A percentile compares a stretch with the other conserved stretches of the same genome.
Conservation (phyloP, 2,797 vertebrate genomes). For the Artibeus lituratus region DNA sequence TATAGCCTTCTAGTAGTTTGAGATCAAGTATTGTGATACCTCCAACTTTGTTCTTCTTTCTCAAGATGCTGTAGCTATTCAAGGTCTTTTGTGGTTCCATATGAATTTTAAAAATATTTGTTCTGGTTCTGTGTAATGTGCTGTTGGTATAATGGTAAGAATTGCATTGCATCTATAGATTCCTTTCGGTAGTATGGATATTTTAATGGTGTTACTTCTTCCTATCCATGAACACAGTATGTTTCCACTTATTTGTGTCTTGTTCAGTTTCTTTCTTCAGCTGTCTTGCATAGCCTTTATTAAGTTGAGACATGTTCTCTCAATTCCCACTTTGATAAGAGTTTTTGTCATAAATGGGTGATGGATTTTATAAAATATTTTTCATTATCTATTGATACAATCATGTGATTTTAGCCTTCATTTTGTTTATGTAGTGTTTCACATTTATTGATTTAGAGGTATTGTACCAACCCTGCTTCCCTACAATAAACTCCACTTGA, state of each 20-base stretch:
- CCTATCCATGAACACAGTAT: neutral
- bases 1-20: neutral
- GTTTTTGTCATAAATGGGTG: neutral
- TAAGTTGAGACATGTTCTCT: neutral
- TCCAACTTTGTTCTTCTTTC: neutral
- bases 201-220: neutral
- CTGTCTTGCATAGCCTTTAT: neutral
- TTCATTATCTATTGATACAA: neutral
- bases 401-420: neutral
- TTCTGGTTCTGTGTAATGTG: neutral
- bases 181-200: neutral
- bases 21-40: neutral
- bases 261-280: neutral
- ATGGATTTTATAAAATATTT: neutral
- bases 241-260: neutral
- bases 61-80: neutral
- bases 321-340: neutral
- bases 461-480: neutral
- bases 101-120: neutral
- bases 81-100: neutral
- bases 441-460: neutral
- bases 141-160: neutral
- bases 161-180: neutral
- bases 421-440: neutral
- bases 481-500: too few relatives aligned